Evolutionary conservation across 2,888 invertebrate species (phyloP).

Genomic region (Troilus luridus): DNA sequence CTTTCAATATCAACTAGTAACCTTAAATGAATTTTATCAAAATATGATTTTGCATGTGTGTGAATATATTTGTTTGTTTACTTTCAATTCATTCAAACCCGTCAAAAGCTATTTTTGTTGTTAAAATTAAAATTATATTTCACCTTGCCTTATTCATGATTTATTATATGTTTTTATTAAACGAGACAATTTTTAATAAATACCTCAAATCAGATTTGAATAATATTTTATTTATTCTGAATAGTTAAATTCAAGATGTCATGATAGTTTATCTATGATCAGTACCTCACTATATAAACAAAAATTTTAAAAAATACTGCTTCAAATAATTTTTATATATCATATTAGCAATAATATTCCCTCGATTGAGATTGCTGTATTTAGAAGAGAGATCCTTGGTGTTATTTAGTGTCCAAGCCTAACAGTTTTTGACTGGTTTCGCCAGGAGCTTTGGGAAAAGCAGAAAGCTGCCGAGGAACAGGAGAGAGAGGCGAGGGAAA

Average conservation of each 20-base stretch:
- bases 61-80: not conserved
- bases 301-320: too few species aligned
- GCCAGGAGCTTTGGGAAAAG: slow-evolving; percentile 89
- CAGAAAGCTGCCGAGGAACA: slow-evolving; percentile 86
- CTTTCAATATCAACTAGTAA: too few species aligned
- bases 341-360: not conserved
- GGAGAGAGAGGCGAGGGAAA: slow-evolving; percentile 83
- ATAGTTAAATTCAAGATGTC: not conserved
- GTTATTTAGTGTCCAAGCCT: slow-evolving; percentile 12
- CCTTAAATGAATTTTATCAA: too few species aligned
- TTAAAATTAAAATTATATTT: not conserved
- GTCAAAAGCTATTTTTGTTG: not conserved
- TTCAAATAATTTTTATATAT: not conserved
- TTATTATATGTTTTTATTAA: not conserved
- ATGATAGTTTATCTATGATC: not conserved
- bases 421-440: slow-evolving; percentile 51
- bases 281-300: not conserved
- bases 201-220: not conserved
- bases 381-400: slow-evolving; percentile 38
- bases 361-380: slow-evolving; percentile 28
- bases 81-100: not conserved
- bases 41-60: not conserved
- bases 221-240: not conserved
- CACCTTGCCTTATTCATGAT: not conserved
- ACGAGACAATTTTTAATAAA: not conserved